A percentile compares a stretch with the other conserved stretches of the same genome.
phyloP scores from a whole-genome alignment of 1,140 invertebrate genomes.

The Dendroctonus valens region DNA sequence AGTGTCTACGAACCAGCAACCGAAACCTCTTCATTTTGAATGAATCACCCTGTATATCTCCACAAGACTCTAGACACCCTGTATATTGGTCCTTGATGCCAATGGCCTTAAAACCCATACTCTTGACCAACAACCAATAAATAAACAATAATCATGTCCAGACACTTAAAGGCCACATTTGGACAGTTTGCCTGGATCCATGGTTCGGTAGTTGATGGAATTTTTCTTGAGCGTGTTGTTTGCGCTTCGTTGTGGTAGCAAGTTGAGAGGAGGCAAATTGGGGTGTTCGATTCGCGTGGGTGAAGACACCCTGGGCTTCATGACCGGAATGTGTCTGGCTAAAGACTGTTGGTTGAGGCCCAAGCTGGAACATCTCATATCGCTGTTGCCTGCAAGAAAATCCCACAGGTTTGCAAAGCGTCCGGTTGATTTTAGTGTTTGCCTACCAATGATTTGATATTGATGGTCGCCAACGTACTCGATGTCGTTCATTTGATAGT shows the following conservation, averaged over 20 bases:
- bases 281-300: conserved; percentile 78
- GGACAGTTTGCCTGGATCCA: conserved; percentile 43
- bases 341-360: conserved; percentile 41
- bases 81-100: neutral
- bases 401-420: neutral
- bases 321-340: conserved; percentile 46
- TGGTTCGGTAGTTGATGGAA: conserved; percentile 43
- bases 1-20: no score
- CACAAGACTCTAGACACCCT: no score
- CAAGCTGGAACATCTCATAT: conserved; percentile 47
- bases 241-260: conserved; percentile 57
- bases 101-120: neutral
- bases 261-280: conserved; percentile 72
- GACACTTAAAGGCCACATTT: conserved; percentile 41
- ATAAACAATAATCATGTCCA: neutral
- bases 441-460: conserved; percentile 36
- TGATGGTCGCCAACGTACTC: conserved; percentile 34
- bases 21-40: no score
- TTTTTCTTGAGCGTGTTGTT: conserved; percentile 43
- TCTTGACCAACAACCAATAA: neutral
- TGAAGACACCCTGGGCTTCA: conserved; percentile 64
- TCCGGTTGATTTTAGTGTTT: neutral
- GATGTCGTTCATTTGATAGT: conserved; percentile 63
- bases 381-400: conserved; percentile 42
- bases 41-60: no score